Evolutionary conservation across 2,888 invertebrate species (phyloP), one percentile per base, ranked within the genome.

Genomic region (Archaeoteleia sp.): DNA sequence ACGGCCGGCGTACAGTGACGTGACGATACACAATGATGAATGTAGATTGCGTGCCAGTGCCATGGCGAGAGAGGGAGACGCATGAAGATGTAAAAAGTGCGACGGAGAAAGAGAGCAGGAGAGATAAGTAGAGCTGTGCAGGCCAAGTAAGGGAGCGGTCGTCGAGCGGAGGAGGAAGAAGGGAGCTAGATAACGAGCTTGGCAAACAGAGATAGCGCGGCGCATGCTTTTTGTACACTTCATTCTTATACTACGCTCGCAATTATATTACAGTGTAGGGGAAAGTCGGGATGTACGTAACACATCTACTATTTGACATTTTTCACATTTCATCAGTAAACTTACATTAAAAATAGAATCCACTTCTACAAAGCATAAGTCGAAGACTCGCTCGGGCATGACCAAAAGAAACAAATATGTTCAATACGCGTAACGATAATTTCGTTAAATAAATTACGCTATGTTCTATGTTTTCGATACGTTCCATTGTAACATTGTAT

Each of bases 191-290:
- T 83, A 83, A 82, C 82, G 77, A 83, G 80, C 80, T 82, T 81
- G 82, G 82, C 81, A 83, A 83, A 82, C 82, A 83, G 74, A 81
- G 83, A 82, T 83, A 84, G 79, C 74, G 71, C 68, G 69, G 75
- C 76, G 73, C 75, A 67, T 67, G 67, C 60, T 61, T 60, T 54
- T n/a, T n/a, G n/a, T 54, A 67, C 53, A 46, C 55, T 58, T 67
- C 67, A 61, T 67, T 61, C 61, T 61, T 62, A 37, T 61, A 57
- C 55, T 34, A 45, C 51, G 45, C 40, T 55, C 51, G 67, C 45
- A 53, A 53, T 62, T 61, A 61, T 51, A 67, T 67, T 51, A 34
- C 34, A 29, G 55, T 46, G 43, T 39, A 7, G 25, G 45, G 45
- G 53, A 57, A 62, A 62, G 55, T 55, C 15, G 34, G 48, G 42